Conservation (phyloP, 2,113 vertebrate genomes). For the Gulo gulo region DNA sequence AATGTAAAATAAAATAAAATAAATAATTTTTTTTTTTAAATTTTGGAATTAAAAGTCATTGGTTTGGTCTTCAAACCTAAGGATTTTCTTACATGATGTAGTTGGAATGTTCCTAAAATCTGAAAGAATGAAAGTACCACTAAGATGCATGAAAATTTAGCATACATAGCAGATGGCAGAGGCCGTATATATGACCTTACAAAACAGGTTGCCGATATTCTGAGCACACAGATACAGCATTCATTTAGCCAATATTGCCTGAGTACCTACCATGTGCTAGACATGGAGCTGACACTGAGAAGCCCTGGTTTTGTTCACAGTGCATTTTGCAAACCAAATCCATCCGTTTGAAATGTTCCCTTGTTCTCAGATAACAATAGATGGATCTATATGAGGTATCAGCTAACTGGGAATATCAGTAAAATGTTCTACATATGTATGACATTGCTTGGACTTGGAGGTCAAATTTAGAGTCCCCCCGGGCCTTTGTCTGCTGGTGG, state of each 20-base stretch:
- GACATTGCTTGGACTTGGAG: background rate
- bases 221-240: background rate
- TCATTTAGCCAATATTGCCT: background rate
- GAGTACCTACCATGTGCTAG: background rate
- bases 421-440: background rate
- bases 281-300: background rate
- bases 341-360: background rate
- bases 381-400: background rate
- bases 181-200: background rate
- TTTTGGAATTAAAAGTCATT: background rate
- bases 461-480: background rate
- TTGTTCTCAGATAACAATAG: background rate
- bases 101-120: background rate
- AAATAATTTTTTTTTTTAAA: too few species aligned
- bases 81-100: background rate
- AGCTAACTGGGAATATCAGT: background rate
- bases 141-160: background rate
- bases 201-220: background rate
- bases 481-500: background rate
- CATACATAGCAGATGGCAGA: fast-evolving
- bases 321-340: background rate
- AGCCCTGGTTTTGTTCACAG: background rate
- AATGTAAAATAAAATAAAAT: too few species aligned
- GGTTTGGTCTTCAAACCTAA: conserved; percentile 10
- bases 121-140: background rate